Evolutionary conservation across 2,888 invertebrate species (phyloP).

Genomic region (Cataglyphis albicans): DNA sequence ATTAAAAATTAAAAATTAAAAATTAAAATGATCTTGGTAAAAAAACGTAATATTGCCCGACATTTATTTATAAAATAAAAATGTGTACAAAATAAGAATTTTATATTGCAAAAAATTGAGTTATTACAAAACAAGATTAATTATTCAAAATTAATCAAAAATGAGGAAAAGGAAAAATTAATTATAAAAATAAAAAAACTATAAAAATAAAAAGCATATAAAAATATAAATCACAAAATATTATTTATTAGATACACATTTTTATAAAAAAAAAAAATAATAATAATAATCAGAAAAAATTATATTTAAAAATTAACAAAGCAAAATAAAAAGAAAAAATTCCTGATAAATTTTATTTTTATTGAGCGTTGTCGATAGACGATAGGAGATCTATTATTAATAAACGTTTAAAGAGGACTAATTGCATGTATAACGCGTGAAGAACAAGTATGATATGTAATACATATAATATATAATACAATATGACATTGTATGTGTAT

Average conservation of each 20-base stretch:
- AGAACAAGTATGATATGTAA: conserved; percentile 48
- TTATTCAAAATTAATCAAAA: neutral
- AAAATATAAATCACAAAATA: neutral
- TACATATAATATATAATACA: conserved; percentile 58
- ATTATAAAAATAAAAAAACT: conserved; percentile 1
- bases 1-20: neutral
- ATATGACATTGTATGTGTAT: conserved; percentile 45
- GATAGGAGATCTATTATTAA: conserved; percentile 9
- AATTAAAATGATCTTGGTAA: neutral
- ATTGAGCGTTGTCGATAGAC: conserved; percentile 17
- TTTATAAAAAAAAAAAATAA: neutral
- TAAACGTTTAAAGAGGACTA: conserved; percentile 25
- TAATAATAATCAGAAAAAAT: neutral
- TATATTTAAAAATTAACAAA: neutral
- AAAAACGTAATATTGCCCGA: neutral
- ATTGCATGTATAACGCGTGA: conserved; percentile 22
- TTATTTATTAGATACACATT: neutral
- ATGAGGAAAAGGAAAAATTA: neutral
- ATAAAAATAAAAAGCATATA: neutral
- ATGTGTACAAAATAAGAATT: neutral
- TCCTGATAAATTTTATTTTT: neutral
- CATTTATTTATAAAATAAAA: neutral
- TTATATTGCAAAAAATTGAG: conserved; percentile 10
- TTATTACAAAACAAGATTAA: conserved; percentile 29
- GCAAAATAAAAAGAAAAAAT: neutral